Conservation (phyloP, 2,797 vertebrate species). For the Chelon auratus region DNA sequence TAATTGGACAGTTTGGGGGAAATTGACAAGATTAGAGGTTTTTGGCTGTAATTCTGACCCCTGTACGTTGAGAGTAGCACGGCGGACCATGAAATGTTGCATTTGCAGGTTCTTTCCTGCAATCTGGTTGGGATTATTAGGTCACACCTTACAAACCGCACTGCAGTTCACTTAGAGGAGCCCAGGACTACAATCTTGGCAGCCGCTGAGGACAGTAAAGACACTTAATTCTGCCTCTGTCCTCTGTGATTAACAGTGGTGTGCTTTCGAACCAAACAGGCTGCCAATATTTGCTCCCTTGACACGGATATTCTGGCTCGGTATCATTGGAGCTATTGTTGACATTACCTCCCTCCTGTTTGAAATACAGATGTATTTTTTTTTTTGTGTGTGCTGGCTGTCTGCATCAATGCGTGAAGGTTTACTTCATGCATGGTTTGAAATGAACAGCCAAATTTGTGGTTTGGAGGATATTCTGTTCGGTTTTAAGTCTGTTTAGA, state of each 20-base stretch:
- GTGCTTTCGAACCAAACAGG: constrained; percentile 30
- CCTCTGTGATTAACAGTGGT: not conserved
- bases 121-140: constrained; percentile 18
- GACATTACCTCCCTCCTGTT: not conserved
- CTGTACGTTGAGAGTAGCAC: constrained; percentile 1
- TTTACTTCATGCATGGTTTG: not conserved
- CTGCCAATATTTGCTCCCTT: constrained; percentile 2
- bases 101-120: constrained; percentile 37
- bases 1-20: constrained; percentile 38
- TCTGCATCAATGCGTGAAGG: not conserved
- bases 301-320: not conserved
- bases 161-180: not conserved
- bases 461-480: constrained; percentile 8
- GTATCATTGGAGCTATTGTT: not conserved
- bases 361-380: not conserved
- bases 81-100: constrained; percentile 17
- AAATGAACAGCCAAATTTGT: constrained; percentile 6
- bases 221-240: constrained; percentile 2
- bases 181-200: not conserved
- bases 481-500: constrained; percentile 9
- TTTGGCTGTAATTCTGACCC: constrained; percentile 14
- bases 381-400: not conserved
- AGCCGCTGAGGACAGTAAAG: constrained; percentile 11
- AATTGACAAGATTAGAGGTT: constrained; percentile 21
- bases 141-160: not conserved